These are phyloP conservation scores for Thereva nobilitata DNA, from an alignment of 2,888 invertebrate species.

Conservation along the genomic window DNA sequence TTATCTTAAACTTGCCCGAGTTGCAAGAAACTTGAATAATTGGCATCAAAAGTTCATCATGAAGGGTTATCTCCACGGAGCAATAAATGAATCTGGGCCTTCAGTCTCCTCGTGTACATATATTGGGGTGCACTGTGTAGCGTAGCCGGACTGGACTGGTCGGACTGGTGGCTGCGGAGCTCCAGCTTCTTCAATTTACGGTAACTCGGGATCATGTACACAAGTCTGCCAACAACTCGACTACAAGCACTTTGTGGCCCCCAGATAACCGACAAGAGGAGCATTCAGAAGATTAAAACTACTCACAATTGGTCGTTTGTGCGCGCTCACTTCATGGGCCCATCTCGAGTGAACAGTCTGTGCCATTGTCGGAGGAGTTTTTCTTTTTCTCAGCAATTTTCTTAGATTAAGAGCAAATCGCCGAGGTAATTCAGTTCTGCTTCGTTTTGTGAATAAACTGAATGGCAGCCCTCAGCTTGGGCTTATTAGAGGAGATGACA, in stretches of 20 bases:
- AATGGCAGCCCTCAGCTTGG: background rate
- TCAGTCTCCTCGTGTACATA: background rate
- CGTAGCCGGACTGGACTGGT: background rate
- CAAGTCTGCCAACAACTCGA: background rate
- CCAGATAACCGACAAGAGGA: conserved; percentile 28
- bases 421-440: conserved; percentile 12
- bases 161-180: too few relatives aligned
- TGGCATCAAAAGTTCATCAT: conserved; percentile 27
- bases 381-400: conserved; percentile 23
- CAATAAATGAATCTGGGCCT: conserved; percentile 29
- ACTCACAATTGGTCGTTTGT: conserved; percentile 29
- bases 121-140: conserved; percentile 6
- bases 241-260: conserved; percentile 19
- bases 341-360: background rate
- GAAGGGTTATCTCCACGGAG: conserved; percentile 24
- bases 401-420: conserved; percentile 19
- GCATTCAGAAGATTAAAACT: conserved; percentile 28
- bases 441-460: background rate
- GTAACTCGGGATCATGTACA: too few relatives aligned
- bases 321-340: background rate
- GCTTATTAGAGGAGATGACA: too few relatives aligned
- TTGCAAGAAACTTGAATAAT: conserved; percentile 17
- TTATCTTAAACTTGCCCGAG: background rate
- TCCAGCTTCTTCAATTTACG: too few relatives aligned
- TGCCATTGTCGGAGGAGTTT: conserved; percentile 5